These are phyloP conservation scores for Clarias laeviceps DNA, from an alignment of 2,797 vertebrate genomes.

Conservation along the genomic window DNA sequence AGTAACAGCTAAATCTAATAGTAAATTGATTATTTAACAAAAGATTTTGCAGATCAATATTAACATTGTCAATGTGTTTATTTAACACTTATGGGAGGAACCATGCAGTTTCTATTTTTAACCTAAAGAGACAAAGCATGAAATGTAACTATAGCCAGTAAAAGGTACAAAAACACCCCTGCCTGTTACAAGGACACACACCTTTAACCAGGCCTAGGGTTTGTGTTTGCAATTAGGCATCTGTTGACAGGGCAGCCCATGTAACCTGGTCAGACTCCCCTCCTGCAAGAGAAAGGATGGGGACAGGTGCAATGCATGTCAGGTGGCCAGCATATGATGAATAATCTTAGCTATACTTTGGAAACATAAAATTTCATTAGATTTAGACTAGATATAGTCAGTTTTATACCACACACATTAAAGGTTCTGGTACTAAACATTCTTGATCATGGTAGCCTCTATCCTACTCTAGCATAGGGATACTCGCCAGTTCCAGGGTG, in stretches of 20 bases:
- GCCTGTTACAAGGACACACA: neutral
- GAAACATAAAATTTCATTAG: neutral
- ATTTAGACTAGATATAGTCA: neutral
- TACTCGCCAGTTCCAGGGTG: neutral
- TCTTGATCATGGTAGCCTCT: neutral
- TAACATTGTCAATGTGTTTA: neutral
- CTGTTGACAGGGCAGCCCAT: neutral
- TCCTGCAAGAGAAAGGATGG: neutral
- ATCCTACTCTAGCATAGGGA: neutral
- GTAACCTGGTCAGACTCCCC: neutral
- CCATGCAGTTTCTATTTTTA: neutral
- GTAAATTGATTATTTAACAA: neutral
- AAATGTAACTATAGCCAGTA: neutral
- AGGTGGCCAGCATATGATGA: neutral
- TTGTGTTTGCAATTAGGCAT: neutral
- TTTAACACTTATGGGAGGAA: neutral
- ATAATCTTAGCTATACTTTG: neutral
- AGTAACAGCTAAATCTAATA: neutral
- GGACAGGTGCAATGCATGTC: neutral
- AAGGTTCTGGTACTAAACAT: neutral
- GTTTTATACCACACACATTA: neutral
- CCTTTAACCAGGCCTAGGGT: neutral
- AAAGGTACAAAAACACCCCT: neutral
- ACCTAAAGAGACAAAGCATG: no score
- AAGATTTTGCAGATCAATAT: neutral